Conservation (phyloP, 2,113 vertebrate genomes). For the western clawed frog (Xenopus tropicalis) region UCB_Xtro_10.0 CM004451.2:15135501-15136000, state of each 20-base stretch:
- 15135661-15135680: conserved; percentile 79
- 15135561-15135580: conserved; percentile 91
- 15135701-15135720: conserved; percentile 46
- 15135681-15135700: conserved; percentile 78
- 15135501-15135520: conserved; percentile 74
- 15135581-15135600: conserved; percentile 82
- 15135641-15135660: conserved; percentile 95
- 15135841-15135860: too few relatives aligned
- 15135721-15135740: conserved; percentile 31
- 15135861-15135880: too few relatives aligned
- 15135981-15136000: too few relatives aligned
- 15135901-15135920: too few relatives aligned
- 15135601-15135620: conserved; percentile 90
- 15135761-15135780: too few relatives aligned
- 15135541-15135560: conserved; percentile 81
- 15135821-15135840: too few relatives aligned
- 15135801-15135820: too few relatives aligned
- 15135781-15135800: too few relatives aligned
- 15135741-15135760: not conserved
- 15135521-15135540: conserved; percentile 58
- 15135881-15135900: too few relatives aligned
- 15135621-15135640: conserved; percentile 88
- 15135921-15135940: too few relatives aligned
- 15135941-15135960: too few relatives aligned
- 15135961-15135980: too few relatives aligned